A percentile compares a stretch with the other conserved stretches of the same genome.
Conservation (phyloP, 2,113 vertebrate genomes). For the Microtus montanus region DNA sequence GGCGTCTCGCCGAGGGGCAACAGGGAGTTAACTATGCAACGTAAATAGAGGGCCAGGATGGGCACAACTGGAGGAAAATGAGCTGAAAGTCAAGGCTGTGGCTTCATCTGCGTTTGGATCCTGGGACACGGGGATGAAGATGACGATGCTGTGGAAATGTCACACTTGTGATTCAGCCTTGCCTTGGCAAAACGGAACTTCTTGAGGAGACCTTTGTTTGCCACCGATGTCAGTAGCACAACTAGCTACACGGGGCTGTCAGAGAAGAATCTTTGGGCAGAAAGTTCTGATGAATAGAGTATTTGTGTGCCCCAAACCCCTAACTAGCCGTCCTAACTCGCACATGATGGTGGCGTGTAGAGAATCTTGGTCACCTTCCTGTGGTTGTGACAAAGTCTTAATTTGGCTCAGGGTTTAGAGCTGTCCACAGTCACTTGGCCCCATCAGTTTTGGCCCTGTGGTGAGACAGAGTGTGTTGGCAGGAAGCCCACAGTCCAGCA, state of each 20-base stretch:
- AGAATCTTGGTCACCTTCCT: neutral
- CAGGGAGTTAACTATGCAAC: neutral
- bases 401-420: neutral
- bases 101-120: neutral
- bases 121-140: neutral
- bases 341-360: neutral
- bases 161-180: neutral
- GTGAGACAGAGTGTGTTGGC: neutral
- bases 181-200: neutral
- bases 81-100: neutral
- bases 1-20: neutral
- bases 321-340: neutral
- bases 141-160: rapidly evolving
- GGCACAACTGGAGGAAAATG: neutral
- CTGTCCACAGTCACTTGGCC: neutral
- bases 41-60: neutral
- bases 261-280: neutral
- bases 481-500: neutral
- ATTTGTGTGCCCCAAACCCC: neutral
- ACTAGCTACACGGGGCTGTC: neutral
- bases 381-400: neutral
- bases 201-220: neutral
- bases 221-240: rapidly evolving
- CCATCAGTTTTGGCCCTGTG: neutral
- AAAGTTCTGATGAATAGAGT: neutral